Conservation (phyloP, 2,113 vertebrate species). For the Bagarius yarrelli region DNA sequence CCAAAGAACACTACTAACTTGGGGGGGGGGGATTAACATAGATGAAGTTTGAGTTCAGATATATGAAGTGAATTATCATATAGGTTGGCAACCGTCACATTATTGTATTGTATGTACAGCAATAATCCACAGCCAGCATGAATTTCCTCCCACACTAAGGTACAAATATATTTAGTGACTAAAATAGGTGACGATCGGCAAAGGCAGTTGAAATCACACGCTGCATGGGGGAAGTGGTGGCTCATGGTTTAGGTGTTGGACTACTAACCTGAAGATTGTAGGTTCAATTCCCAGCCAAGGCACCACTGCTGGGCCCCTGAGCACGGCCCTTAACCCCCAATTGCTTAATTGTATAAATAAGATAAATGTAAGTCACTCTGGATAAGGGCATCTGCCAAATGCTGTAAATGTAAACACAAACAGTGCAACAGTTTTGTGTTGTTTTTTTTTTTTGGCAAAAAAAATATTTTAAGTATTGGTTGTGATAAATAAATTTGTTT, state of each 20-base stretch:
- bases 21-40: not conserved
- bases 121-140: not conserved
- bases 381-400: too few relatives aligned
- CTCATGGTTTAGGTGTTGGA: too few relatives aligned
- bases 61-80: not conserved
- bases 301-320: too few relatives aligned
- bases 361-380: too few relatives aligned
- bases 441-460: too few relatives aligned
- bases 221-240: too few relatives aligned
- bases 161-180: constrained; percentile 4
- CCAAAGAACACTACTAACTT: constrained; percentile 7
- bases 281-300: too few relatives aligned
- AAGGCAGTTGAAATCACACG: not conserved
- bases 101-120: not conserved
- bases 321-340: too few relatives aligned
- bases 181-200: constrained; percentile 8
- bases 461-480: not conserved
- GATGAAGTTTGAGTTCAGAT: not conserved
- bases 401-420: not conserved
- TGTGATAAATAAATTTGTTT: not conserved
- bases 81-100: not conserved
- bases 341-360: too few relatives aligned
- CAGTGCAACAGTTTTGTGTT: not conserved
- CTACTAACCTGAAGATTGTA: too few relatives aligned
- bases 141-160: not conserved